phyloP scores from a whole-genome alignment of 2,113 vertebrate genomes.

The Pangasianodon gigas region DNA sequence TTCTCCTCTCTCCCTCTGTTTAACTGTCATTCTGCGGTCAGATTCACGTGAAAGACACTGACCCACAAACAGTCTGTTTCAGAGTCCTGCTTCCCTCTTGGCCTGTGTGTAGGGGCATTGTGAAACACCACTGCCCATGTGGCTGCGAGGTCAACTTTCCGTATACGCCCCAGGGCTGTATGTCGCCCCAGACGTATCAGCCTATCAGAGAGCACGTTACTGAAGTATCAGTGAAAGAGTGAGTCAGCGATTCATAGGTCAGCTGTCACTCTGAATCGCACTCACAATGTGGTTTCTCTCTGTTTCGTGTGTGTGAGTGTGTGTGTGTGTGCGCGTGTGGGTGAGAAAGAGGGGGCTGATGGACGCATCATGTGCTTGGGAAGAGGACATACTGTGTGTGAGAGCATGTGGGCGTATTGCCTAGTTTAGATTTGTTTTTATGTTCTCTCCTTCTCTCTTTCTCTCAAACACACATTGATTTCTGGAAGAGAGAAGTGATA shows the following conservation, averaged over 20 bases:
- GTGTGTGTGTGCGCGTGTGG: slow-evolving; percentile 23
- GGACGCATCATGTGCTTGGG: slow-evolving; percentile 41
- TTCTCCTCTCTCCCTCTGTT: slow-evolving; percentile 1
- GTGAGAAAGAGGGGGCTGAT: slow-evolving; percentile 39
- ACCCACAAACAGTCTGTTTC: slow-evolving; percentile 34
- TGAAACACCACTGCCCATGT: slow-evolving; percentile 25
- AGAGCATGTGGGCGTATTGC: slow-evolving; percentile 45
- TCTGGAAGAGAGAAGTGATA: slow-evolving; percentile 50
- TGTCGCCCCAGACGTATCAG: slow-evolving; percentile 66
- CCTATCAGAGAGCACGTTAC: slow-evolving; percentile 63
- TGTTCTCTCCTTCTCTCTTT: slow-evolving; percentile 33
- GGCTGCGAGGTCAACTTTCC: slow-evolving; percentile 30
- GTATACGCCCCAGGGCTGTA: slow-evolving; percentile 52
- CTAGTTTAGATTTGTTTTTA: slow-evolving; percentile 48
- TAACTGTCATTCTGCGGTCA: slow-evolving; percentile 37
- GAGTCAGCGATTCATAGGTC: slow-evolving; percentile 77
- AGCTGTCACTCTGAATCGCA: slow-evolving; percentile 74
- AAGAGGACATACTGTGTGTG: slow-evolving; percentile 50
- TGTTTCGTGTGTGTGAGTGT: slow-evolving; percentile 48
- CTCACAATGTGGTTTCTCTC: slow-evolving; percentile 64
- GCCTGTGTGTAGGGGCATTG: slow-evolving; percentile 19
- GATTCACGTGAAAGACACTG: slow-evolving; percentile 23
- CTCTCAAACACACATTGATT: slow-evolving; percentile 38
- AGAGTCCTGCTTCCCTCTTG: slow-evolving; percentile 23
- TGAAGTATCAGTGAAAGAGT: slow-evolving; percentile 69